Conservation (phyloP, 2,888 invertebrate species). For the Nymphalis polychloros region DNA sequence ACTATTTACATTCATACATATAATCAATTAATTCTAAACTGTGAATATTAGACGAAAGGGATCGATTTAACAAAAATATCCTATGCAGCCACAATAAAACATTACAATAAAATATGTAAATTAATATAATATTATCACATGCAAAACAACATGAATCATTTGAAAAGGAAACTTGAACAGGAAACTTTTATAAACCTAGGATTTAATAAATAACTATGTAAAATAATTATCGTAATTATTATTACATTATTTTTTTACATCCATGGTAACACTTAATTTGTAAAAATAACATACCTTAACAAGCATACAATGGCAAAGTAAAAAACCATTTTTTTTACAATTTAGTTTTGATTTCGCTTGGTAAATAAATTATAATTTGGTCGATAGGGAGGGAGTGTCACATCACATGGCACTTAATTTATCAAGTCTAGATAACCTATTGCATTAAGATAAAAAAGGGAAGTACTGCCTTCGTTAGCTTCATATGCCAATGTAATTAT, state of each 20-base stretch:
- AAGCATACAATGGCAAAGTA: not conserved
- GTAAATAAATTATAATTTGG: conserved; percentile 45
- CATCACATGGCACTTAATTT: conserved; percentile 77
- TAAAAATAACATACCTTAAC: not conserved
- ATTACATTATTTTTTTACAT: conserved; percentile 14
- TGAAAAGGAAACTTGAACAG: conserved; percentile 31
- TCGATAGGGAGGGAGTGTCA: conserved; percentile 76
- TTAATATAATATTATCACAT: conserved; percentile 32
- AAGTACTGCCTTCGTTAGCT: conserved; percentile 69
- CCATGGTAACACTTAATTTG: conserved; percentile 15
- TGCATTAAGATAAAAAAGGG: conserved; percentile 75
- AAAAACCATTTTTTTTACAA: not conserved
- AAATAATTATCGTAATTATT: conserved; percentile 4
- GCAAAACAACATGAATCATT: conserved; percentile 36
- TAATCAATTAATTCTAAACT: conserved; percentile 3
- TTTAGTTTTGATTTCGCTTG: conserved; percentile 7
- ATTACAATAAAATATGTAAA: conserved; percentile 23
- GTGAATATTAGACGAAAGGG: conserved; percentile 17
- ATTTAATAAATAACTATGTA: conserved; percentile 26
- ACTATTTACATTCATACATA: conserved; percentile 3
- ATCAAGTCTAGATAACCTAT: conserved; percentile 76
- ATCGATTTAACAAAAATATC: conserved; percentile 12
- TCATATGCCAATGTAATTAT: conserved; percentile 52
- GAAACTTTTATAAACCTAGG: conserved; percentile 23
- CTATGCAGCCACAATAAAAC: conserved; percentile 20